Percentiles rank a stretch among this genome's conserved stretches.
phyloP scores from a whole-genome alignment of 2,113 vertebrate species.

The Burhinus bistriatus region DNA sequence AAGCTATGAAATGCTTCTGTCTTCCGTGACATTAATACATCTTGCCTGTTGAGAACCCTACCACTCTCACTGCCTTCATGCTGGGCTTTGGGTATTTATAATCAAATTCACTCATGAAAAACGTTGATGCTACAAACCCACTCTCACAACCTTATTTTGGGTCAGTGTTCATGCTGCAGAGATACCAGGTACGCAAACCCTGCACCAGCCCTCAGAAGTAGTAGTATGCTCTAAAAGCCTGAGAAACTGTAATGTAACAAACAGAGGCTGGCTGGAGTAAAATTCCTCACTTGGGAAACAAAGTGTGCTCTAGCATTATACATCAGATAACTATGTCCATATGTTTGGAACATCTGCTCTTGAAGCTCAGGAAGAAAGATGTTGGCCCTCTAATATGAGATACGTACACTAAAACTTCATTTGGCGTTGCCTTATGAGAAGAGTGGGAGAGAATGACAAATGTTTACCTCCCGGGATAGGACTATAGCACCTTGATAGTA shows the following conservation, averaged over 20 bases:
- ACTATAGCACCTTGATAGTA: accelerated
- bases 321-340: background rate
- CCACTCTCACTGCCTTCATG: background rate
- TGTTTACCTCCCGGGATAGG: background rate
- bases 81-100: background rate
- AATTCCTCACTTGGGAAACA: background rate
- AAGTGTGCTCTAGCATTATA: background rate
- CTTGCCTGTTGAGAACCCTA: background rate
- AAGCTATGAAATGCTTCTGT: background rate
- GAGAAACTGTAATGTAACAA: background rate
- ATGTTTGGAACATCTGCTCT: background rate
- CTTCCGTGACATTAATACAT: background rate
- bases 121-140: background rate
- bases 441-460: accelerated
- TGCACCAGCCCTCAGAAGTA: background rate
- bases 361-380: background rate
- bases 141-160: background rate
- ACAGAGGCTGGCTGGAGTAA: background rate
- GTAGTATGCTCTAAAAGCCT: background rate
- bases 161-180: background rate
- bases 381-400: background rate
- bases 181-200: background rate
- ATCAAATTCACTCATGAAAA: background rate
- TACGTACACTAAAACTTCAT: background rate
- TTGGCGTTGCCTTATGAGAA: background rate